A percentile compares a stretch with the other conserved stretches of the same genome.
Evolutionary conservation across 1,140 invertebrate genomes (phyloP).

Genomic region (Caenorhabditis tropicalis): DNA sequence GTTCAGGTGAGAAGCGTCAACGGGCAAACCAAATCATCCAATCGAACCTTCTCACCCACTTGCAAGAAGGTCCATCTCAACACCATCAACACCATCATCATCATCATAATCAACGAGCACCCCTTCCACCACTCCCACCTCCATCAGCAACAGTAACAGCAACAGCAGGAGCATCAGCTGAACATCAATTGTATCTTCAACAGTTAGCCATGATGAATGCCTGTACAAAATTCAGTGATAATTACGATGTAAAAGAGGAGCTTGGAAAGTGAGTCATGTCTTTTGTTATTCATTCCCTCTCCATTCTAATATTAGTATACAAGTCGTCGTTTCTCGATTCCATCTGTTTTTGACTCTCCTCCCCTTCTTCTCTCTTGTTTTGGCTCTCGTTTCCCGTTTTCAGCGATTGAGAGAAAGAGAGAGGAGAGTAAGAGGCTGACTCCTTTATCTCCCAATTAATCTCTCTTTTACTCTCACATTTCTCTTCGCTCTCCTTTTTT

Average conservation of each 20-base stretch:
- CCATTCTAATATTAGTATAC: not conserved
- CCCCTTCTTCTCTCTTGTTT: not conserved
- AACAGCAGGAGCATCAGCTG: not conserved
- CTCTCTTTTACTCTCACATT: not conserved
- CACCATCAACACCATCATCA: not conserved
- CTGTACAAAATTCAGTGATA: slow-evolving; percentile 87
- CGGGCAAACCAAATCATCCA: not conserved
- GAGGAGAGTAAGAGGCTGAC: not conserved
- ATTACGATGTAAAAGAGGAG: slow-evolving; percentile 99
- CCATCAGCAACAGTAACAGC: not conserved
- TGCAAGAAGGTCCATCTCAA: not conserved
- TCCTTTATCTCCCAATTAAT: slow-evolving; percentile 31
- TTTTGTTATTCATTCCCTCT: slow-evolving; percentile 52
- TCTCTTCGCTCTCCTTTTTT: not conserved
- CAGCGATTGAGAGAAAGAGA: not conserved
- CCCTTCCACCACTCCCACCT: not conserved
- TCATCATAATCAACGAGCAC: not conserved
- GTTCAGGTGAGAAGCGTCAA: slow-evolving; percentile 55
- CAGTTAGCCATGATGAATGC: slow-evolving; percentile 70
- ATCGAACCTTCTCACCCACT: slow-evolving; percentile 8
- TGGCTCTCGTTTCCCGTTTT: slow-evolving; percentile 8
- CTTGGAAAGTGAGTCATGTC: slow-evolving; percentile 90
- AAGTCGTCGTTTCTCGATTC: not conserved
- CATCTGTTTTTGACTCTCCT: not conserved
- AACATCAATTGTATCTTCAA: slow-evolving; percentile 52